phyloP scores from a whole-genome alignment of 2,888 invertebrate species.

The Chymomyza procnemis region DNA sequence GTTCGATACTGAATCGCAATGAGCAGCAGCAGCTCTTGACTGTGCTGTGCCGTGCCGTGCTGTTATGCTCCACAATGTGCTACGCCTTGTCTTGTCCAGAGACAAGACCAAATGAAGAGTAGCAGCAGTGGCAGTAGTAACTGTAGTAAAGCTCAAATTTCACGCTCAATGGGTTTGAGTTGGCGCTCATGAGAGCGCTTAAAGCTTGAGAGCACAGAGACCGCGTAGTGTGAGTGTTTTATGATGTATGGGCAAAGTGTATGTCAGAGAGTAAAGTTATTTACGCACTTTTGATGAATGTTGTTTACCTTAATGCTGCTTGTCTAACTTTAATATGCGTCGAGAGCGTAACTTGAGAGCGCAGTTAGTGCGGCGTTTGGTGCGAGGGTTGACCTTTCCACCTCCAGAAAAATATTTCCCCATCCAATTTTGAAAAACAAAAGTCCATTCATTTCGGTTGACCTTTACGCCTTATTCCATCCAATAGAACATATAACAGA shows the following conservation, averaged over 20 bases:
- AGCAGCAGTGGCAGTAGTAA: conserved; percentile 46
- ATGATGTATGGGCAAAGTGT: no score
- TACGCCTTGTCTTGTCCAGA: conserved; percentile 55
- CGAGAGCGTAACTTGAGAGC: not conserved
- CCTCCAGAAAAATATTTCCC: no score
- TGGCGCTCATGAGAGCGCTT: conserved; percentile 23
- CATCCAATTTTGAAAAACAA: no score
- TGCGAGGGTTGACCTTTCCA: not conserved
- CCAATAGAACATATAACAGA: no score
- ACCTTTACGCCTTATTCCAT: no score
- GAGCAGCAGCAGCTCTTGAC: not conserved
- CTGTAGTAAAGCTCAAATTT: conserved; percentile 64
- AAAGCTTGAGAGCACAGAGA: conserved; percentile 21
- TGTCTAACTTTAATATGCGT: not conserved
- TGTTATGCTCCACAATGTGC: conserved; percentile 38
- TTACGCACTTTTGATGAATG: conserved; percentile 60
- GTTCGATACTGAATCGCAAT: conserved; percentile 76
- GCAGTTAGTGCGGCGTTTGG: not conserved
- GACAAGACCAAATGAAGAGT: conserved; percentile 12
- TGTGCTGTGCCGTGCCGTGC: not conserved
- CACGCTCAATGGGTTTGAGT: conserved; percentile 22
- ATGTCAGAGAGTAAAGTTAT: conserved; percentile 30
- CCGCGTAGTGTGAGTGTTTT: not conserved
- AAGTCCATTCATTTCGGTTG: no score
- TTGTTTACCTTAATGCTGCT: conserved; percentile 19